Evolutionary conservation across 92 coral and sea anemone species (phyloP).

Genomic region (Phenganax subtilis): DNA sequence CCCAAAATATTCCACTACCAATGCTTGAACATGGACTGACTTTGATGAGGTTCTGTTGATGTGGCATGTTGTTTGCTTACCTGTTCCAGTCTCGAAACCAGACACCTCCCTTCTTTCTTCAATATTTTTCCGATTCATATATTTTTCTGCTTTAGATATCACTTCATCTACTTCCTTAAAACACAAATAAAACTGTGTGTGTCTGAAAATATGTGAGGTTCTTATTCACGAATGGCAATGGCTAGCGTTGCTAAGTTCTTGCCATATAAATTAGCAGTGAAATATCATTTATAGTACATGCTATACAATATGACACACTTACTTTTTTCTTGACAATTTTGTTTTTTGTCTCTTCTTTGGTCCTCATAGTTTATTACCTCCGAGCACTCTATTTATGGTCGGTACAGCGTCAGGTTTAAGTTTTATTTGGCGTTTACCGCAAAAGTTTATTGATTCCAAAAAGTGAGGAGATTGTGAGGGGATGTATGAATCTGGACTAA

Average conservation of each 20-base stretch:
- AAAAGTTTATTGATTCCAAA: background rate
- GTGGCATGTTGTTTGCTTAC: too few species aligned
- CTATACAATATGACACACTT: background rate
- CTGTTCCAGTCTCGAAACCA: too few species aligned
- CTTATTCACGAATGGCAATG: too few species aligned
- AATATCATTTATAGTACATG: background rate
- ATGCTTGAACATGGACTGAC: too few species aligned
- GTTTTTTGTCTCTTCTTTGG: background rate
- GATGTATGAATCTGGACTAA: background rate
- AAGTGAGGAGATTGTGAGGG: slow-evolving; percentile 5
- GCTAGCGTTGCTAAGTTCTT: background rate
- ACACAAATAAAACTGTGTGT: too few species aligned
- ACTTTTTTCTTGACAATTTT: background rate
- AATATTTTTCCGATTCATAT: too few species aligned
- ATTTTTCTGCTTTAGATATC: too few species aligned
- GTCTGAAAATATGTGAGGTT: too few species aligned
- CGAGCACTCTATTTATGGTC: background rate
- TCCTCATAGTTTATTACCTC: background rate
- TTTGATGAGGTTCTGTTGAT: too few species aligned
- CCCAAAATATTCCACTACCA: too few species aligned
- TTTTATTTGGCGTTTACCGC: background rate
- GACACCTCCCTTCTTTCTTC: too few species aligned
- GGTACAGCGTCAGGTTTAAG: slow-evolving; percentile 14
- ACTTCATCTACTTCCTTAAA: too few species aligned
- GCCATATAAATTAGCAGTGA: background rate